These are phyloP conservation scores for Cataglyphis rosenhaueri DNA, from an alignment of 2,888 invertebrate species.

Conservation along the genomic window DNA sequence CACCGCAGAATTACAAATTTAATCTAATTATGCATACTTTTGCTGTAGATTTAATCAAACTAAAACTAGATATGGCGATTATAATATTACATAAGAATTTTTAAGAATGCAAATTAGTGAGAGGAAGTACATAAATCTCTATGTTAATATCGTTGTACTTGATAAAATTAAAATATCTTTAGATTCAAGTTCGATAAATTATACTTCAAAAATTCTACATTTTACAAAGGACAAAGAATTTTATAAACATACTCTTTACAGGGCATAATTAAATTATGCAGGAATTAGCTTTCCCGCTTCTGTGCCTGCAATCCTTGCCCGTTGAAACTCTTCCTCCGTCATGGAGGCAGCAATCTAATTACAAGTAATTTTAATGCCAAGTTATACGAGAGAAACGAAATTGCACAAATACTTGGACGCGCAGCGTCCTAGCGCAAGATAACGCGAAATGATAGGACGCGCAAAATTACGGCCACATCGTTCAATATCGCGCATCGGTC, in stretches of 20 bases:
- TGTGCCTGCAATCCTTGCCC: neutral
- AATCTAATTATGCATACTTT: conserved; percentile 15
- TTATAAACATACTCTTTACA: neutral
- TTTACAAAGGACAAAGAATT: neutral
- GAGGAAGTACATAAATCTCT: neutral
- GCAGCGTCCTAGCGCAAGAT: neutral
- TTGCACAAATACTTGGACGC: conserved; percentile 38
- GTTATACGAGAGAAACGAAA: conserved; percentile 43
- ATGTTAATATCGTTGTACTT: neutral
- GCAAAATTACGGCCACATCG: conserved; percentile 22
- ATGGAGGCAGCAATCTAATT: conserved; percentile 34
- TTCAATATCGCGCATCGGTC: conserved; percentile 62
- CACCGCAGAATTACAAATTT: conserved; percentile 15
- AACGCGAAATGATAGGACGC: neutral
- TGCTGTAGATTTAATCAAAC: neutral
- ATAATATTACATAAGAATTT: neutral
- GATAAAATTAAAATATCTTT: neutral
- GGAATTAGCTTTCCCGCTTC: conserved; percentile 11
- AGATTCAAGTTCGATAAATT: neutral
- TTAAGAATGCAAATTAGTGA: neutral
- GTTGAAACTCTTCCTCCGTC: neutral
- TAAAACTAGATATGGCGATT: neutral
- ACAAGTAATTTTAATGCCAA: conserved; percentile 42
- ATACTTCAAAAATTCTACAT: neutral
- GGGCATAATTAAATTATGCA: conserved; percentile 33